These are phyloP conservation scores for Aelia acuminata DNA, from an alignment of 2,888 invertebrate genomes.

Conservation along the genomic window DNA sequence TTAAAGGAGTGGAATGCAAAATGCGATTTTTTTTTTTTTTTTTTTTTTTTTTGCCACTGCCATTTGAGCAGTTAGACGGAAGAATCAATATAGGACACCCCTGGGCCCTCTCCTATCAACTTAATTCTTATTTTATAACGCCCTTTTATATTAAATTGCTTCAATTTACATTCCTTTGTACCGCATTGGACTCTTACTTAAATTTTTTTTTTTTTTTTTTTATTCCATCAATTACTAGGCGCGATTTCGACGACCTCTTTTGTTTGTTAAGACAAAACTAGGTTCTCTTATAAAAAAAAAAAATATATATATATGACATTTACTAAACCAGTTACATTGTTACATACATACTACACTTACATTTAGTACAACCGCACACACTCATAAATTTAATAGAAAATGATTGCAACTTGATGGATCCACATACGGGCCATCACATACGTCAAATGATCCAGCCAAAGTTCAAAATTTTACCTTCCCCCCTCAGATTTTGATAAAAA, in stretches of 20 bases:
- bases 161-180: conserved; percentile 40
- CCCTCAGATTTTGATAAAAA: too few species aligned
- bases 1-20: conserved; percentile 53
- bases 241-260: not conserved
- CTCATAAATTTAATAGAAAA: too few species aligned
- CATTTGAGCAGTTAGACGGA: conserved; percentile 44
- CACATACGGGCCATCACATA: too few species aligned
- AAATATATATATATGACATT: too few species aligned
- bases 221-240: not conserved
- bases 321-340: too few species aligned
- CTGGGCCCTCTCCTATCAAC: not conserved
- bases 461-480: too few species aligned
- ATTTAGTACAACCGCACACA: too few species aligned
- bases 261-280: too few species aligned
- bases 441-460: too few species aligned
- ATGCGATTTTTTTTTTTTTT: conserved; percentile 41
- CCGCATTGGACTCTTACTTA: not conserved
- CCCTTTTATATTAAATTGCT: conserved; percentile 25
- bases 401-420: too few species aligned
- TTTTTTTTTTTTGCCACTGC: conserved; percentile 33
- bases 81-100: conserved; percentile 25
- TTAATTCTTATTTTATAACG: conserved; percentile 43
- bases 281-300: too few species aligned
- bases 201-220: not conserved
- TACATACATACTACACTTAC: too few species aligned